phyloP scores from a whole-genome alignment of 2,888 invertebrate species.

The Sinohyriopsis cumingii region DNA sequence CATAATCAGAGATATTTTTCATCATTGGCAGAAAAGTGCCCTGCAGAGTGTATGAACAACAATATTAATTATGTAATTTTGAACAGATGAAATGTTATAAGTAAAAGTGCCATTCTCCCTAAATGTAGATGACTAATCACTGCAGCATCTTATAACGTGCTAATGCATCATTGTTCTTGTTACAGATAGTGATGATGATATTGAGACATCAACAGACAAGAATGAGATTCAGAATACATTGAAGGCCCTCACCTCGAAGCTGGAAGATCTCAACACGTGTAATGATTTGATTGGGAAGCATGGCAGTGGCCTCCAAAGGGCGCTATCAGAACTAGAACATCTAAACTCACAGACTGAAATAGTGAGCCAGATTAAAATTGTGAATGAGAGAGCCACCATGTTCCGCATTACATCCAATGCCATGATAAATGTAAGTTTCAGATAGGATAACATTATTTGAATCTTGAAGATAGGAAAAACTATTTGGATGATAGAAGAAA shows the following conservation, averaged over 20 bases:
- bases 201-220: constrained; percentile 70
- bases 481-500: no score
- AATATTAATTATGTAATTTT: no score
- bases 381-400: constrained; percentile 92
- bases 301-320: constrained; percentile 84
- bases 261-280: constrained; percentile 93
- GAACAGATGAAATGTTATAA: no score
- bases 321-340: constrained; percentile 72
- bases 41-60: no score
- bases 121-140: no score
- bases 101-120: no score
- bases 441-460: not conserved
- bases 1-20: no score
- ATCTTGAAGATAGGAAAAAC: not conserved
- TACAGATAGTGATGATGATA: constrained; percentile 78
- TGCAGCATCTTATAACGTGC: no score
- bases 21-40: no score
- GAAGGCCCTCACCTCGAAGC: constrained; percentile 80
- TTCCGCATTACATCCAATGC: constrained; percentile 96
- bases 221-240: constrained; percentile 75
- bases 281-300: constrained; percentile 92
- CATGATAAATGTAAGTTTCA: constrained; percentile 89
- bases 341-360: constrained; percentile 63
- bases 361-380: constrained; percentile 80
- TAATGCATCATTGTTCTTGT: no score